Base-by-base conservation (phyloP, 2,113 vertebrate species). In the Takifugu flavidus region DNA sequence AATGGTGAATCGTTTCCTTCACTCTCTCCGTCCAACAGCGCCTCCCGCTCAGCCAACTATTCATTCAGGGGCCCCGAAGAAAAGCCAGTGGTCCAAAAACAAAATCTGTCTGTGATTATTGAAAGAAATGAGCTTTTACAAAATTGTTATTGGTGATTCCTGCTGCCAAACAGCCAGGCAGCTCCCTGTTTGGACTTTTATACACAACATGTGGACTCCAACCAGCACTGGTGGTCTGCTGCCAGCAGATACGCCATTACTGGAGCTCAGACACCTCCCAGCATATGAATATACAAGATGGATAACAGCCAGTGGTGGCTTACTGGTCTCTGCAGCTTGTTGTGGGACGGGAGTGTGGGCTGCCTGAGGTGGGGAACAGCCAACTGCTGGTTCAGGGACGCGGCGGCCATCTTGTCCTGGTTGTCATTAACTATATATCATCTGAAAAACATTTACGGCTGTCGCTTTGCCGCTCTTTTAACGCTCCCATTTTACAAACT, bases 61-160 rank as follows among this genome's bases (percentile, higher is more conserved):
- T 77, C 72, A 65, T 59, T 70, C 51, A 56, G 62, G 55, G 46
- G 53, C 74, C 60, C 54, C 0, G 49, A 68, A 66, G 78, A 72
- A 78, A 70, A 58, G 61, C 61, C 70, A 60, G 14, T 4, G 25
- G 54, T 63, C 74, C 62, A 60, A 65, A 79, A 67, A 82, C 73
- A 76, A 75, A 78, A 66, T 72, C 57, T 72, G 81, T 66, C 68
- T 69, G 64, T 79, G 67, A 84, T 82, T 86, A 84, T 64, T 55
- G 65, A 49, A 43, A 75, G 72, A 83, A 83, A 82, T 72, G 31
- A 78, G 79, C 26, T 78, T 77, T 77, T 71, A 74, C 75, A 59
- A 72, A 82, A 79, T 11, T 77, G 75, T 80, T 82, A 82, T 79
- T 82, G 85, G 76, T 70, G 65, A 49, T 67, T 78, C 59, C 28